Evolutionary conservation across 2,888 invertebrate genomes (phyloP).

Genomic region (Drosophila atroscutellata): DNA sequence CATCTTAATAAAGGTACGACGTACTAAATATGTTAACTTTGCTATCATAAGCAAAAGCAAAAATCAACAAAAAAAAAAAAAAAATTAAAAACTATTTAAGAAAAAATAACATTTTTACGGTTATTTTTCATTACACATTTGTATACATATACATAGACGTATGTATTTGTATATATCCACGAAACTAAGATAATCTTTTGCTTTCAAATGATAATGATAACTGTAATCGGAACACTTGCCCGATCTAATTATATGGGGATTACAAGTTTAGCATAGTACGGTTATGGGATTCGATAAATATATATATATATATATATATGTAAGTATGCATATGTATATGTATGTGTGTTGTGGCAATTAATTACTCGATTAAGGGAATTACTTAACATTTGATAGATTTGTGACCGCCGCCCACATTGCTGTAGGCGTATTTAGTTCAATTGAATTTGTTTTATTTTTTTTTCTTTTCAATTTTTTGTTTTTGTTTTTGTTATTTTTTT

Average conservation of each 20-base stretch:
- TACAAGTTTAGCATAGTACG: conserved; percentile 24
- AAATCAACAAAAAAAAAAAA: conserved; percentile 8
- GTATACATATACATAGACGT: neutral
- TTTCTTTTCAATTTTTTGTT: neutral
- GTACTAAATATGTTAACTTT: conserved; percentile 46
- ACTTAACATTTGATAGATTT: conserved; percentile 26
- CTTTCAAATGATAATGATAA: conserved; percentile 46
- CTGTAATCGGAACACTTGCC: conserved; percentile 8
- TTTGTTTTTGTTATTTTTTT: neutral
- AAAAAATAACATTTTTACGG: conserved; percentile 10
- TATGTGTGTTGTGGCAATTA: conserved; percentile 3
- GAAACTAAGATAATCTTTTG: conserved; percentile 35
- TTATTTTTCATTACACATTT: conserved; percentile 8
- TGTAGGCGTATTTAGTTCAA: neutral
- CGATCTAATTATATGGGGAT: conserved; percentile 4
- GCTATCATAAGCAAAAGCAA: conserved; percentile 30
- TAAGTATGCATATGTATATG: conserved; percentile 4
- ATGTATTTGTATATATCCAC: conserved; percentile 1
- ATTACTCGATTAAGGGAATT: conserved; percentile 5
- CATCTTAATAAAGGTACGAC: conserved; percentile 44
- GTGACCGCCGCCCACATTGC: conserved; percentile 16
- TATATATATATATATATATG: neutral
- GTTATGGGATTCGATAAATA: conserved; percentile 28
- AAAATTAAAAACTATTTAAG: neutral
- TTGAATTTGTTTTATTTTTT: neutral